Percentiles rank a stretch among this genome's conserved stretches.
phyloP scores from a whole-genome alignment of 1,140 invertebrate genomes.

The Grapholita molesta region DNA sequence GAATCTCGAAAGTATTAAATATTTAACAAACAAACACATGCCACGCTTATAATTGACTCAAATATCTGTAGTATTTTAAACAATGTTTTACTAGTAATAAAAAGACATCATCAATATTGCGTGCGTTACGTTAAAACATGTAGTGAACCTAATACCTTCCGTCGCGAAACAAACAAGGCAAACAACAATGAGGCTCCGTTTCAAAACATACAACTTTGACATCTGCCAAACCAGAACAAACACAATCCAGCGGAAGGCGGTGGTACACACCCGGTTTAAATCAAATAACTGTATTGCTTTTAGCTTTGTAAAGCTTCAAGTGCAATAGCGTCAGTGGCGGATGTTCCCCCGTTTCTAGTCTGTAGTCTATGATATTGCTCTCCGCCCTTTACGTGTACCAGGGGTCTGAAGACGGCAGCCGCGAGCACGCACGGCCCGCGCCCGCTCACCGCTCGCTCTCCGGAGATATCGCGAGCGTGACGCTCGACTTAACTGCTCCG shows the following conservation, averaged over 20 bases:
- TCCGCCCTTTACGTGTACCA: constrained; percentile 73
- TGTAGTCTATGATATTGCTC: constrained; percentile 75
- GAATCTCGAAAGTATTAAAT: no score
- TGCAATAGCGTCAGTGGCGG: constrained; percentile 70
- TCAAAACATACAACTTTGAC: constrained; percentile 75
- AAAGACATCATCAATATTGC: constrained; percentile 2
- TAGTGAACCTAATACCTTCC: constrained; percentile 38
- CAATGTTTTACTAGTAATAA: background rate
- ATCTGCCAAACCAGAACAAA: constrained; percentile 75
- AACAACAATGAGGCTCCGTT: constrained; percentile 64
- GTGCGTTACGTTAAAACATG: background rate
- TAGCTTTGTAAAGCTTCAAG: constrained; percentile 75
- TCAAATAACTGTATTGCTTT: constrained; percentile 78
- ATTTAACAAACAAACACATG: no score
- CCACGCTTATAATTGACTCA: no score
- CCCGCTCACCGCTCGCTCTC: constrained; percentile 27
- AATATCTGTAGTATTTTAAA: background rate
- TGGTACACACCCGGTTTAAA: constrained; percentile 72
- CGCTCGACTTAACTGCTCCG: constrained; percentile 64
- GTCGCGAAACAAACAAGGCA: constrained; percentile 61
- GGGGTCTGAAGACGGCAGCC: constrained; percentile 46
- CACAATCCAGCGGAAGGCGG: constrained; percentile 68
- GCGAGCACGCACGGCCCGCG: constrained; percentile 40
- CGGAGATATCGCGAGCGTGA: constrained; percentile 55
- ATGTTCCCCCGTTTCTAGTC: constrained; percentile 65